These are phyloP conservation scores for Rhea americana DNA, from an alignment of 2,113 vertebrate genomes.

Conservation along the genomic window DNA sequence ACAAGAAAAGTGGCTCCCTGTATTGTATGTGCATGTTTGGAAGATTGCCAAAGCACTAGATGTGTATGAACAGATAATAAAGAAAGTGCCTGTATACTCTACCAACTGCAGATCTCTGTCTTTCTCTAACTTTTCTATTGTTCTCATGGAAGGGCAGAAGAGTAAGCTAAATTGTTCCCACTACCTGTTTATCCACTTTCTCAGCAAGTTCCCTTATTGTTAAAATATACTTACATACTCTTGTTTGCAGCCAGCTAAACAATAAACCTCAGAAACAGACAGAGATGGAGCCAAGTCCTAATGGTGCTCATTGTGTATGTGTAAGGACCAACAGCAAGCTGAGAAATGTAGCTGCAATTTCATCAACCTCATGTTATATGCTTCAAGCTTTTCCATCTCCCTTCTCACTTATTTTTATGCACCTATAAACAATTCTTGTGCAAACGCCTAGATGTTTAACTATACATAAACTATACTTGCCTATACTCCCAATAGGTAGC, in stretches of 20 bases:
- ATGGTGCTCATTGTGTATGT: background rate
- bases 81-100: background rate
- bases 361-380: background rate
- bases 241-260: background rate
- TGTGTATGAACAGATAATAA: constrained; percentile 27
- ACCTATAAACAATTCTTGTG: background rate
- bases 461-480: background rate
- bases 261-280: background rate
- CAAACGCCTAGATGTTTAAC: background rate
- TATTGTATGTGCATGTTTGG: constrained; percentile 36
- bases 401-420: background rate
- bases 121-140: constrained; percentile 15
- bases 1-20: constrained; percentile 21
- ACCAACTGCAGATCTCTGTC: background rate
- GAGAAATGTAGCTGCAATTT: background rate
- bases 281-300: background rate
- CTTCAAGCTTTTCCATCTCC: background rate
- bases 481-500: background rate
- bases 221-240: background rate
- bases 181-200: background rate
- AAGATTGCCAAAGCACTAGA: constrained; percentile 27
- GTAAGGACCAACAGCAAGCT: background rate
- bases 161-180: background rate
- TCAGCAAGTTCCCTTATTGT: background rate
- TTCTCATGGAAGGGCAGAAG: background rate